phyloP scores from a whole-genome alignment of 2,113 vertebrate species.

The Capreolus pygargus region DNA sequence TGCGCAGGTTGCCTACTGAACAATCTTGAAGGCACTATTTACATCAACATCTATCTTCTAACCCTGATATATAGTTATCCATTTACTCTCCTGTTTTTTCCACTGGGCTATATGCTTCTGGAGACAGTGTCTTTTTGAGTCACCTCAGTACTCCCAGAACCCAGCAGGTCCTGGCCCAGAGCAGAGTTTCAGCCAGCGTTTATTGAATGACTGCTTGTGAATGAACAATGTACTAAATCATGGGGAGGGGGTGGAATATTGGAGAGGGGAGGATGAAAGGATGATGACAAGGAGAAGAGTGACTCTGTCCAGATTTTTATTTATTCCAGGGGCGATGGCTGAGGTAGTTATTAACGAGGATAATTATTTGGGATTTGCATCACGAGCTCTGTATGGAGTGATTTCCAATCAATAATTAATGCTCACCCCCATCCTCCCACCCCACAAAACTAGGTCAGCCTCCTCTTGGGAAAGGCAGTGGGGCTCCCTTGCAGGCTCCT shows the following conservation, averaged over 20 bases:
- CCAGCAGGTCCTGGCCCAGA: not conserved
- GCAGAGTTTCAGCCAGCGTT: not conserved
- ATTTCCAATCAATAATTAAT: conserved; percentile 68
- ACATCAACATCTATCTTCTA: not conserved
- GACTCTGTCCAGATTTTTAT: not conserved
- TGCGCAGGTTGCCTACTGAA: not conserved
- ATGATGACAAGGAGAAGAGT: not conserved
- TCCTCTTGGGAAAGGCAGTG: not conserved
- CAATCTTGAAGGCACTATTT: not conserved
- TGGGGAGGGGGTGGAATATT: not conserved
- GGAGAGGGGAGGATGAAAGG: not conserved
- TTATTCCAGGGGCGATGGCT: not conserved
- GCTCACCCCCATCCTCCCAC: conserved; percentile 15
- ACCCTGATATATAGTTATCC: not conserved
- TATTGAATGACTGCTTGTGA: not conserved
- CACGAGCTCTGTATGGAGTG: not conserved
- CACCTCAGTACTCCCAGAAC: not conserved
- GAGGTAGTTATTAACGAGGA: conserved; percentile 36
- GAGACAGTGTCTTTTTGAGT: not conserved
- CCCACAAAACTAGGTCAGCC: conserved; percentile 62
- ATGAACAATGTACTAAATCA: not conserved
- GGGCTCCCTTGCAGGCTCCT: not conserved
- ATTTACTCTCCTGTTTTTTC: not conserved
- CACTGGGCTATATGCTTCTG: not conserved
- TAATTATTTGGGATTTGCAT: conserved; percentile 46